Evolutionary conservation across 2,888 invertebrate genomes (phyloP).

Genomic region (Chydorus sphaericus): DNA sequence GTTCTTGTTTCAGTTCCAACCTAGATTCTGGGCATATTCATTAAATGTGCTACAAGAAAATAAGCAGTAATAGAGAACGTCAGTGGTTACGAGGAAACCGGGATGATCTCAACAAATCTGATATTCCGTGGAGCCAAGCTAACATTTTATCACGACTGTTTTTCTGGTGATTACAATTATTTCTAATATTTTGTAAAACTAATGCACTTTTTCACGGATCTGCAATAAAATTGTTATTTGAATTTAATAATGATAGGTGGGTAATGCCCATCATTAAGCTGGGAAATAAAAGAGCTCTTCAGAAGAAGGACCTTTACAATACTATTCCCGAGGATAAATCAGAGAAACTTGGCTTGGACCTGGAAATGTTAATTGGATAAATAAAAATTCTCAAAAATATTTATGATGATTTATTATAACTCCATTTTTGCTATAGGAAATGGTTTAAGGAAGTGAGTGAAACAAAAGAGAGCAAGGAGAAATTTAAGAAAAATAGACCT

Average conservation of each 20-base stretch:
- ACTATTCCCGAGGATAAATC: conserved; percentile 54
- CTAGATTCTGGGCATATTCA: too few species aligned
- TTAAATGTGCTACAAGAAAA: too few species aligned
- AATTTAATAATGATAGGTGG: too few species aligned
- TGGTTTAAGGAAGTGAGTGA: conserved; percentile 42
- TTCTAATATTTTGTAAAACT: too few species aligned
- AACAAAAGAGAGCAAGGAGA: conserved; percentile 24
- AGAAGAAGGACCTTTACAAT: conserved; percentile 55
- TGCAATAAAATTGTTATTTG: too few species aligned
- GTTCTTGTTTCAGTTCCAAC: too few species aligned
- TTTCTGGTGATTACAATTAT: conserved; percentile 19
- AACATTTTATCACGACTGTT: conserved; percentile 19
- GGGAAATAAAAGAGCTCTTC: conserved; percentile 54
- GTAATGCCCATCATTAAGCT: conserved; percentile 58
- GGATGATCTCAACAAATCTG: too few species aligned
- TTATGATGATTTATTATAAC: too few species aligned
- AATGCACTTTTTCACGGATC: too few species aligned
- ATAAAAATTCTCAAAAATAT: too few species aligned
- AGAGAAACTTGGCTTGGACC: conserved; percentile 45
- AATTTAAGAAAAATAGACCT: conserved; percentile 34
- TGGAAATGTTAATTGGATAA: conserved; percentile 55
- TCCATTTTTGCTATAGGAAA: conserved; percentile 28
- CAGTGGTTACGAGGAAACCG: too few species aligned
- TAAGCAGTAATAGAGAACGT: too few species aligned
- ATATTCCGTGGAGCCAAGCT: conserved; percentile 16